Percentiles rank a stretch among this genome's conserved stretches.
phyloP scores from a whole-genome alignment of 1,140 invertebrate genomes.

The Heliconius hewitsoni region DNA sequence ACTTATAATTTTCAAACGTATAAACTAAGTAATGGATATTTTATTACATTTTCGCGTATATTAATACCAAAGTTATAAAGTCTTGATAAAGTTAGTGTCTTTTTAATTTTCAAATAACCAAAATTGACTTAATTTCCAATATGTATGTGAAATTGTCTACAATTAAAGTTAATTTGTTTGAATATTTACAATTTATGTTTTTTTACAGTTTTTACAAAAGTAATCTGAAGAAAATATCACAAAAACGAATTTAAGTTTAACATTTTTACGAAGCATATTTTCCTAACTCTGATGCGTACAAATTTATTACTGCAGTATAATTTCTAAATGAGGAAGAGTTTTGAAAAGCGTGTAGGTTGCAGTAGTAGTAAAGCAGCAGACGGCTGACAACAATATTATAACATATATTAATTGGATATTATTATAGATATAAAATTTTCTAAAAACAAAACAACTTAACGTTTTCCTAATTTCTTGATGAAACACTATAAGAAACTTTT shows the following conservation, averaged over 20 bases:
- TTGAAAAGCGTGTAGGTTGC: constrained; percentile 34
- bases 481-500: too few species aligned
- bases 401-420: not conserved
- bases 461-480: too few species aligned
- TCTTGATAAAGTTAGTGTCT: too few species aligned
- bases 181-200: too few species aligned
- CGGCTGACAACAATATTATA: constrained; percentile 9
- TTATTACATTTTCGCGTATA: too few species aligned
- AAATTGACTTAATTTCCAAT: too few species aligned
- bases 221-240: constrained; percentile 2
- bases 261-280: constrained; percentile 18
- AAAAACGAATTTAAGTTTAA: constrained; percentile 9
- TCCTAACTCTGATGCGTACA: constrained; percentile 30
- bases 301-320: constrained; percentile 45
- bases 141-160: too few species aligned
- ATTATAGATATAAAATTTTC: not conserved
- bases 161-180: too few species aligned
- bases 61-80: too few species aligned
- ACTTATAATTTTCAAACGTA: not conserved
- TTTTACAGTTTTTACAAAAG: not conserved
- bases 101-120: too few species aligned
- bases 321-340: constrained; percentile 42
- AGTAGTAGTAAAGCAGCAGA: not conserved
- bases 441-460: too few species aligned
- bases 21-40: not conserved